Evolutionary conservation across 2,888 invertebrate genomes (phyloP).

Genomic region (Byasa hedistus): DNA sequence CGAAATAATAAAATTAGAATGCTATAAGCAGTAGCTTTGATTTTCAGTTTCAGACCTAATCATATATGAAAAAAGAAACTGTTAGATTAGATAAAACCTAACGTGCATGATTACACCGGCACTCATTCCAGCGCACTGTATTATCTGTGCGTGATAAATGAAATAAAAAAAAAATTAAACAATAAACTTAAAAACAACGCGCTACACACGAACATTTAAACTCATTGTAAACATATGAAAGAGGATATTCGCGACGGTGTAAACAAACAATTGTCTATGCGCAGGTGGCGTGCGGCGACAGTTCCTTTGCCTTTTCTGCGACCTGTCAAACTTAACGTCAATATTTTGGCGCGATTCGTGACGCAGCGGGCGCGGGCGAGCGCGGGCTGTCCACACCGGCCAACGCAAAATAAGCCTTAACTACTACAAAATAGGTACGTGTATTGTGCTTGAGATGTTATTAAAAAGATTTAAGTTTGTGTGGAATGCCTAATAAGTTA

Average conservation of each 20-base stretch:
- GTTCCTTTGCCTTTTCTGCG: slow-evolving; percentile 36
- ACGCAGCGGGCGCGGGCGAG: slow-evolving; percentile 56
- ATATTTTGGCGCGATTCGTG: slow-evolving; percentile 69
- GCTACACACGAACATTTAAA: slow-evolving; percentile 4
- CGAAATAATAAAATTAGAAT: too few relatives aligned
- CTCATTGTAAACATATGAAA: slow-evolving; percentile 37
- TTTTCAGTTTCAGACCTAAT: too few relatives aligned
- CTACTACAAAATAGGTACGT: slow-evolving; percentile 33
- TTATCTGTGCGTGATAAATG: background rate
- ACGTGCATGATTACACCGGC: too few relatives aligned
- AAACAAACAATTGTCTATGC: slow-evolving; percentile 43
- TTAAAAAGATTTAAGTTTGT: slow-evolving; percentile 31
- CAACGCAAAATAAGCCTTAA: slow-evolving; percentile 31
- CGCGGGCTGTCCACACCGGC: slow-evolving; percentile 4
- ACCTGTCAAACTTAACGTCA: slow-evolving; percentile 47
- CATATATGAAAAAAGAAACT: too few relatives aligned
- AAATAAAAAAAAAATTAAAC: slow-evolving; percentile 13
- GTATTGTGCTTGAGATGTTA: slow-evolving; percentile 18
- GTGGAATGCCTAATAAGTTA: slow-evolving; percentile 57
- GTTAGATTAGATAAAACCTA: too few relatives aligned
- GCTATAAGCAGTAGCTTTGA: too few relatives aligned
- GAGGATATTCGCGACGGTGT: slow-evolving; percentile 51
- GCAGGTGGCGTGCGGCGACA: slow-evolving; percentile 39
- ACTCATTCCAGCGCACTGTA: background rate
- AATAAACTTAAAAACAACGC: slow-evolving; percentile 16